Base-by-base conservation (phyloP, 2,113 vertebrate species). In the Leucopsar rothschildi region DNA sequence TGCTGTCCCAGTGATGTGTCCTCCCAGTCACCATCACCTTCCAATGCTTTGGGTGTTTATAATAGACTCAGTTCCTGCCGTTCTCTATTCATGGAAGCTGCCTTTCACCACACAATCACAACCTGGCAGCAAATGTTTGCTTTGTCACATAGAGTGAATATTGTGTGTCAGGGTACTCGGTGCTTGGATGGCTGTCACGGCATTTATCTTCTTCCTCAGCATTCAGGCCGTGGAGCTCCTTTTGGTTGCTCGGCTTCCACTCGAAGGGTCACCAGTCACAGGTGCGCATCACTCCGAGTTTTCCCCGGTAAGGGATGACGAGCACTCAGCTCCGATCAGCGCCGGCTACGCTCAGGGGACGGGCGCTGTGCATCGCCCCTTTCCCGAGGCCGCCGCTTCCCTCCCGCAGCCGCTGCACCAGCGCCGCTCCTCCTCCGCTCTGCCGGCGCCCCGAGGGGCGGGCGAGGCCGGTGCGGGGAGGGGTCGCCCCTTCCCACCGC, bases 1-100 rank as follows among this genome's bases (percentile, higher is more conserved):
- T 0, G 15, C 60, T 10, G 14, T 21, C 35, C 56, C 23, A 2
- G 14, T 0, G 9, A 4, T 5, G 3, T 2, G 18, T 14, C 68
- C 35, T 11, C 25, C 15, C 29, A 6, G 56, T 9, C 52, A 4
- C 9, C 12, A 21, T 2, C 44, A 15, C 59, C 33, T 82, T 25
- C 27, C 28, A 14, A 0, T 2, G 55, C 68, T 57, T 22, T 10
- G 27, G 12, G 16, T 24, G 37, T 39, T 55, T 10, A 22, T 24
- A 22, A 57, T 1, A 37, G 16, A 28, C 82, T 57, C 35, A 0
- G 6, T 39, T 72, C 82, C 63, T 6, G 15, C 53, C 27, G 2
- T 6, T 66, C 25, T 33, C 49, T n/a, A 2, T 49, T 59, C 49
- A 49, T 37, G 35, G 29, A 80, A 68, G 61, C 47, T 23, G n/a